phyloP scores from a whole-genome alignment of 2,113 vertebrate species.

The Anguilla japonica region DNA sequence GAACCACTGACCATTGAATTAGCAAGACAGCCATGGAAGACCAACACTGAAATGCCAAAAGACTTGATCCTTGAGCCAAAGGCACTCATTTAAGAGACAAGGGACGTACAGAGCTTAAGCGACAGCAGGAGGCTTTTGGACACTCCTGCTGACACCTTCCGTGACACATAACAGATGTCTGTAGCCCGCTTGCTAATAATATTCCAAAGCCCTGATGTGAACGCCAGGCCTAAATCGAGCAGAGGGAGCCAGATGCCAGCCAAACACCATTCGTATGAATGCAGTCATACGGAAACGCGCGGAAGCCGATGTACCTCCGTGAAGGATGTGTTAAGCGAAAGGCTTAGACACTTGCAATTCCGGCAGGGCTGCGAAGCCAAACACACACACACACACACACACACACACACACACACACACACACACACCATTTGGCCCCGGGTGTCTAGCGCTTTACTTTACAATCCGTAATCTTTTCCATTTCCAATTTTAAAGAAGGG shows the following conservation, averaged over 20 bases:
- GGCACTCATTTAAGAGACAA: not conserved
- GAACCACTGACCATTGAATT: too few species aligned
- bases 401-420: too few species aligned
- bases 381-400: too few species aligned
- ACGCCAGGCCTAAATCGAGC: not conserved
- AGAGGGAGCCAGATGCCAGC: not conserved
- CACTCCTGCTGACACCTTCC: not conserved
- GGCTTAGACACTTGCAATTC: not conserved
- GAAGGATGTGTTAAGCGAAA: not conserved
- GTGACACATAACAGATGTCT: not conserved
- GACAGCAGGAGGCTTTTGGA: not conserved
- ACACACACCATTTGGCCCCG: not conserved
- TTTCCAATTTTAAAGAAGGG: not conserved
- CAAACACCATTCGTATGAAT: not conserved
- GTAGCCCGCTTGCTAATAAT: not conserved
- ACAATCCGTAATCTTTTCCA: slow-evolving; percentile 7
- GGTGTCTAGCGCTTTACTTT: not conserved
- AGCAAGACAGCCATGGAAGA: too few species aligned
- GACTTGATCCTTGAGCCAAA: not conserved
- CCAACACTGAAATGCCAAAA: too few species aligned
- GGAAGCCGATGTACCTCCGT: not conserved
- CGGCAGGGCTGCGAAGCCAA: not conserved
- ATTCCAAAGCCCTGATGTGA: not conserved
- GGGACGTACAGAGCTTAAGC: not conserved
- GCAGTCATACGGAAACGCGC: not conserved